Base-by-base conservation (phyloP, 1,140 invertebrate genomes). In the Calliphora vicina region DNA sequence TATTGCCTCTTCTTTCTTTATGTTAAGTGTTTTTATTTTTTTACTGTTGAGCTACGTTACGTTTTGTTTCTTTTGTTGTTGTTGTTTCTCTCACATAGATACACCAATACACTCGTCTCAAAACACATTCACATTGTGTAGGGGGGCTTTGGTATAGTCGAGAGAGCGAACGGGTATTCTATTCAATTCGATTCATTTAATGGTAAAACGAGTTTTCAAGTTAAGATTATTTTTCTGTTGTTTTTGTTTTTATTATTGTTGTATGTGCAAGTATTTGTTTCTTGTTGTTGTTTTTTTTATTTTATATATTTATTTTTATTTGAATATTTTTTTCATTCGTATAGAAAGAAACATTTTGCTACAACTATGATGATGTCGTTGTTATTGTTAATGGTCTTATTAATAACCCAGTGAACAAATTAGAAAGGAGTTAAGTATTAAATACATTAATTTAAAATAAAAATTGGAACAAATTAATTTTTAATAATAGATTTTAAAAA, bases 201-300 rank as follows among this genome's bases (percentile, higher is more conserved):
- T 78, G 35, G 74, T 78, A 78, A 78, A 78, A 78, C 74, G 35
- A 78, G 74, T 78, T 78, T 78, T 78, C 42, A 78, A 43, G 35
- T 25, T 78, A 10, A 78, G 74, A 78, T 43, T 78, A 23, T 74
- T 27, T 74, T 74, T 35, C n/a, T n/a, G n/a, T n/a, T n/a, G n/a
- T n/a, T n/a, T n/a, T n/a, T n/a, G n/a, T n/a, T n/a, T n/a, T n/a
- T n/a, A n/a, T n/a, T n/a, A n/a, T 42, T 78, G 35, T 67, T 67
- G 50, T 67, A 67, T 78, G 35, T 78, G 74, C 74, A 78, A 78
- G 74, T 78, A 43, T 78, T 78, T 78, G 27, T 78, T 78, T 42
- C 15, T 76, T 43, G 74, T 76, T 76, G n/a, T 76, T n/a, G 17
- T 42, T 43, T 23, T 78, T 78, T 35, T 17, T 35, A n/a, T n/a